Base-by-base conservation (phyloP, 2,113 vertebrate species). In the Semicossyphus pulcher region DNA sequence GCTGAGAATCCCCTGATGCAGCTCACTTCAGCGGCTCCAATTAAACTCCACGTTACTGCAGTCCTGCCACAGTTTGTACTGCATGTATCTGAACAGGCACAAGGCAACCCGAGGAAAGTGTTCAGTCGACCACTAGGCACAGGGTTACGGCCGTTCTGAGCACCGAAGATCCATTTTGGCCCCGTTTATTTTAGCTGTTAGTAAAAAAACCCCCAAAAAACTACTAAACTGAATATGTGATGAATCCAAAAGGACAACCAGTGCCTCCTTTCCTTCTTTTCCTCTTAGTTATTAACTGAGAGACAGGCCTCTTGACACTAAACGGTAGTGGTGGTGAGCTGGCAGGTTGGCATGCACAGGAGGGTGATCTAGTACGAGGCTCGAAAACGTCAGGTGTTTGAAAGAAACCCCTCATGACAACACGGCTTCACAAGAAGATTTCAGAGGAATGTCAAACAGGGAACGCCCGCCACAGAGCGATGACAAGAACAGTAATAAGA, bases 91-190 rank as follows among this genome's bases (percentile, higher is more conserved):
- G 18, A 87, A 75, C 70, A 72, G 73, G 65, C 54, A 56, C 71
- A 79, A 88, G 83, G 89, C 81, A 80, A 86, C 62, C 80, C 48
- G 2, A 86, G 77, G 74, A 51, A 64, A 74, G 83, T 80, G 72
- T 84, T 85, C 63, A 18, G 57, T 14, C 3, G 70, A 76, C 71
- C 77, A 54, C 76, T 53, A 85, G 86, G 80, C 88, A 89, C 72
- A 70, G 76, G 62, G 76, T 63, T 57, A 76, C 61, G 7, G 66
- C 80, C 75, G 76, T 71, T 87, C 84, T 72, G 52, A 83, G 82
- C 86, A 85, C 68, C 75, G 51, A 56, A 52, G n/a, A 56, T 80
- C 79, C 20, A 12, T 59, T 81, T 87, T 84, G 76, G 72, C 75
- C 84, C 60, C 59, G 1, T 60, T 57, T 34, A 34, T 10, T 36